Evolutionary conservation across 2,888 invertebrate species (phyloP), one percentile per base, ranked within the genome.

Genomic region (Dasysyrphus tricinctus): DNA sequence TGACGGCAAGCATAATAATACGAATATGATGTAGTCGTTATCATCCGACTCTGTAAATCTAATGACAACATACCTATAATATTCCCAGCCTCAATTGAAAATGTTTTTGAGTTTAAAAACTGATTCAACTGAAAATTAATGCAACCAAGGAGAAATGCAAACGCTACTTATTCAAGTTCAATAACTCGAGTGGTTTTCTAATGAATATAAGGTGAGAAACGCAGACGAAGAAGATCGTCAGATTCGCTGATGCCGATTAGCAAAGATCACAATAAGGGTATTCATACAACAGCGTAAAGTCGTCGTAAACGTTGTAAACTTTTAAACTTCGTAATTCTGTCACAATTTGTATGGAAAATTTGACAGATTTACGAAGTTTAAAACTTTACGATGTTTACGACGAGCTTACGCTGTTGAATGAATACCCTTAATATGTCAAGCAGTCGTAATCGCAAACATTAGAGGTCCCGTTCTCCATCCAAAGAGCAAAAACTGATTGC

Each of bases 181-280:
- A 11, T 49, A 49, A 49, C 49, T 67, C 67, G 49, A 67, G 67
- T 67, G 34, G 49, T 37, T 65, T 42, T 19, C 7, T 19, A 37
- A n/a, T 19, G 49, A 14, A n/a, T 19, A 69, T 65, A 76, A 61
- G n/a, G 83, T 59, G 89, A 57, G 24, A 74, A 88, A 49, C 80
- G 88, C 12, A 75, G 88, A 14, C 80, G 80, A 72, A 82, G 76
- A 80, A 81, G 82, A 57, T 73, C 86, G 16, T 74, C 79, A 69
- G 81, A 87, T 42, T 77, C 54, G 29, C 75, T 86, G 5, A 76
- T 84, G 70, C 77, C 79, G 19, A 69, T 49, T 16, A 84, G 74
- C 51, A 88, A 69, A 51, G 83, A 88, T 61, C 78, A 77, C n/a
- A 78, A 63, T n/a, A n/a, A n/a, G n/a, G n/a, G n/a, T n/a, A n/a